Evolutionary conservation across 2,797 vertebrate species (phyloP), one percentile per base, ranked within the genome.

Genomic region (Sandelia bainsii): DNA sequence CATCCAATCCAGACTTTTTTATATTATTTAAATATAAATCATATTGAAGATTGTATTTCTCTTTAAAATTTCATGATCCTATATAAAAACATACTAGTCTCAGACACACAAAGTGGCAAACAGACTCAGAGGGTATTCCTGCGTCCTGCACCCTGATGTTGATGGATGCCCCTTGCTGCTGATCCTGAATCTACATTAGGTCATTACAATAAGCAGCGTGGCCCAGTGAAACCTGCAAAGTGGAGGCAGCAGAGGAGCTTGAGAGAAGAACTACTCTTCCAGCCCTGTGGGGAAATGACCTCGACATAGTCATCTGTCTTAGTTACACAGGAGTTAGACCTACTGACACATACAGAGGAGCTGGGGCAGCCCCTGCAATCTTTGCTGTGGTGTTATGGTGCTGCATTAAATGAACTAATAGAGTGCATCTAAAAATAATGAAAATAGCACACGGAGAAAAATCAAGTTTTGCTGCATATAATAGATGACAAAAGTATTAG

Each of bases 301-400:
- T 70, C 77, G 77, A 88, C 89, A 89, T 78, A 85, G 85, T 88
- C 93, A 95, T 95, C 92, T 82, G 90, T 95, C 95, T 95, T 92
- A 89, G 91, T 95, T 95, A 93, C 80, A 76, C 60, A 20, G 80
- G 75, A 91, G 84, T 91, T 87, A 83, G 80, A 87, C 84, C 86
- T 51, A 75, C 83, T 89, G 91, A 93, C 92, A 85, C 72, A 72
- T 39, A 67, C 68, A 67, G 32, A 52, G 14, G 78, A 65, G 69
- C 29, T 42, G 19, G 79, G 62, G 69, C 69, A 53, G 81, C 77
- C 77, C 69, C 53, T 52, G 77, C 82, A 84, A 86, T 85, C 71
- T 73, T 77, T 58, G 69, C 83, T 72, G 44, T 80, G 75, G 79
- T 91, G 89, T 93, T 93, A 88, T 91, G 85, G 91, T 90, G 88